A percentile compares a stretch with the other conserved stretches of the same genome.
Conservation (phyloP, 64 coral and sea anemone species). For the Platygyra sinensis region DNA sequence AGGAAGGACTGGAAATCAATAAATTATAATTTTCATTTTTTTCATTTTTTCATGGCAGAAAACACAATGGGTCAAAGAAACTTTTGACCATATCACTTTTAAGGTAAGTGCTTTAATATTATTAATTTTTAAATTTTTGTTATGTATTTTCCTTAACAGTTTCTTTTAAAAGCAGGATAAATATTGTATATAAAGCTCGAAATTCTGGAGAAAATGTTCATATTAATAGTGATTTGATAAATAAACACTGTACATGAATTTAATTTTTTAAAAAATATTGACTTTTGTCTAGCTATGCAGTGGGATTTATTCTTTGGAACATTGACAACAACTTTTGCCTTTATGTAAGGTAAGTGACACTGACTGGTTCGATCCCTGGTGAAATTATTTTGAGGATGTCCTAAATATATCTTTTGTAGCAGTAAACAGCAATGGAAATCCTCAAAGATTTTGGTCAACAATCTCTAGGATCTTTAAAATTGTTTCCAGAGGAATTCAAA, state of each 20-base stretch:
- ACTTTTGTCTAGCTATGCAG: constrained; percentile 50
- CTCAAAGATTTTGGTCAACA: too few relatives aligned
- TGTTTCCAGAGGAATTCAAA: too few relatives aligned
- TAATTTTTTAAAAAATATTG: not conserved
- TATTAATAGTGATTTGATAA: not conserved
- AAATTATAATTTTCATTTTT: too few relatives aligned
- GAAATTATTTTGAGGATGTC: too few relatives aligned
- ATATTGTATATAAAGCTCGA: too few relatives aligned
- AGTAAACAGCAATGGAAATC: too few relatives aligned
- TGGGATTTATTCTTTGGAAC: constrained; percentile 90
- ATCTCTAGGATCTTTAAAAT: too few relatives aligned
- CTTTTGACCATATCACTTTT: constrained; percentile 18
- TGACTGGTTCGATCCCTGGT: too few relatives aligned
- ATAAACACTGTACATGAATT: not conserved
- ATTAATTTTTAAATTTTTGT: not conserved
- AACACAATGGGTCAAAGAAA: constrained; percentile 23
- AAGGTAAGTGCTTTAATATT: constrained; percentile 12
- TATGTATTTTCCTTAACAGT: not conserved
- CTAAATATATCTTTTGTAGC: too few relatives aligned
- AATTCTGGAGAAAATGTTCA: not conserved
- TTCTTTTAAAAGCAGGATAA: not conserved
- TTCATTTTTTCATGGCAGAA: constrained; percentile 16
- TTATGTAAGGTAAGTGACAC: constrained; percentile 80
- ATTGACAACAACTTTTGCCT: constrained; percentile 89
- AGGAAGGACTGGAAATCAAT: too few relatives aligned